Conservation (phyloP, 1,140 invertebrate genomes). For the Orius insidiosus region DNA sequence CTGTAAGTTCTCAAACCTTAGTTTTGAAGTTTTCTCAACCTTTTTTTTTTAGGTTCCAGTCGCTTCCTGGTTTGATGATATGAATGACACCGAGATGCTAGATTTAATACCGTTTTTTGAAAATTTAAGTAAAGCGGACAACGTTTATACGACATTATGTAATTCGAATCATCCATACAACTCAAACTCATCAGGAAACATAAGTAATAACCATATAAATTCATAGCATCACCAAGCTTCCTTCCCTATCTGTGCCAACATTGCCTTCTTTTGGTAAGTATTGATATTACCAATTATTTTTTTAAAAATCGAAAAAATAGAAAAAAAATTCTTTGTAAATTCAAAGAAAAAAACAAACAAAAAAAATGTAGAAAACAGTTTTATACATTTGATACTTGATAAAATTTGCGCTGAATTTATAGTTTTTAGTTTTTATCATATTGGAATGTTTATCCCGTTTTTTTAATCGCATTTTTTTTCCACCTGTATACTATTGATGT, state of each 20-base stretch:
- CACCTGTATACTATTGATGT: no score
- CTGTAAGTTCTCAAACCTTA: slow-evolving; percentile 51
- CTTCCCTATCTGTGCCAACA: slow-evolving; percentile 16
- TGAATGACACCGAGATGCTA: slow-evolving; percentile 82
- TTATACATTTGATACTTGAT: slow-evolving; percentile 10
- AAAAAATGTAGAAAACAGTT: slow-evolving; percentile 7
- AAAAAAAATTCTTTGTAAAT: no score
- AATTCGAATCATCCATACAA: slow-evolving; percentile 61
- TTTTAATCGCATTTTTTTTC: no score
- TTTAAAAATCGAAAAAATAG: slow-evolving; percentile 1
- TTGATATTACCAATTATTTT: slow-evolving; percentile 9
- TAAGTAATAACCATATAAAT: not conserved
- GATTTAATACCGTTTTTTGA: slow-evolving; percentile 94
- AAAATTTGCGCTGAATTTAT: no score
- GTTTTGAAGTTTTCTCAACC: not conserved
- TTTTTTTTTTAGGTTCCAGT: slow-evolving; percentile 66
- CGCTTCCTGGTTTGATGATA: slow-evolving; percentile 94
- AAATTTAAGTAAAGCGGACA: slow-evolving; percentile 82
- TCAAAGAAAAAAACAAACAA: not conserved
- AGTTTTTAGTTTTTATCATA: no score
- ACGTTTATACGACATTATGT: slow-evolving; percentile 79
- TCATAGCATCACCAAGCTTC: slow-evolving; percentile 9
- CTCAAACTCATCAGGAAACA: not conserved
- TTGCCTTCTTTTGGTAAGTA: slow-evolving; percentile 18
- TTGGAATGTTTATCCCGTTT: no score